A percentile compares a stretch with the other conserved stretches of the same genome.
phyloP scores from a whole-genome alignment of 2,888 invertebrate species.

The Patella depressa region DNA sequence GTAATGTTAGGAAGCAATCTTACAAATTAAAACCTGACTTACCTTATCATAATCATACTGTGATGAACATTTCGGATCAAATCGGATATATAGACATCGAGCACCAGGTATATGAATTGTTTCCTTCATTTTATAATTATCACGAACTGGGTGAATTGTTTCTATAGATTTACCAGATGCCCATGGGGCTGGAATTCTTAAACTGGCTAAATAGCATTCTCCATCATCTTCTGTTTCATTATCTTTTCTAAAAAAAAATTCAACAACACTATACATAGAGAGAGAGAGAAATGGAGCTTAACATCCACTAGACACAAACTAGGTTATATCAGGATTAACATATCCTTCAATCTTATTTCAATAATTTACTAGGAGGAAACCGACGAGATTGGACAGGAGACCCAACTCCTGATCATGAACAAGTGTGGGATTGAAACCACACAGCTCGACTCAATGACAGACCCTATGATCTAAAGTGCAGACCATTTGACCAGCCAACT shows the following conservation, averaged over 20 bases:
- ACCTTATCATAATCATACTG: slow-evolving; percentile 73
- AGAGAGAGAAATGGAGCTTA: too few species aligned
- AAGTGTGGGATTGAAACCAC: too few species aligned
- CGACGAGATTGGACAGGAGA: too few species aligned
- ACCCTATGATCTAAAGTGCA: too few species aligned
- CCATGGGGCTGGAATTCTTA: slow-evolving; percentile 71
- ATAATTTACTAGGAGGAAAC: too few species aligned
- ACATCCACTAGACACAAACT: too few species aligned
- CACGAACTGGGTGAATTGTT: slow-evolving; percentile 70
- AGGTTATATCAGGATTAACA: too few species aligned
- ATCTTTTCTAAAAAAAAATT: slow-evolving; percentile 31
- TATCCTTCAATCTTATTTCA: too few species aligned
- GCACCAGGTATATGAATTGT: slow-evolving; percentile 71
- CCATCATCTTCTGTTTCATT: slow-evolving; percentile 57
- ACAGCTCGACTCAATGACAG: too few species aligned
- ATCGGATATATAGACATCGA: slow-evolving; percentile 68
- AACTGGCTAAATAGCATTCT: slow-evolving; percentile 65
- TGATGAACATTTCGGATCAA: slow-evolving; percentile 70
- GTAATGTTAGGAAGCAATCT: not conserved
- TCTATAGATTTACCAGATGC: slow-evolving; percentile 69
- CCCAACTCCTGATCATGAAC: too few species aligned
- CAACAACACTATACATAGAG: too few species aligned
- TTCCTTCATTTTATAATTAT: slow-evolving; percentile 71
- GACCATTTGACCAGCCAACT: too few species aligned
- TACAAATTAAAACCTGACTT: slow-evolving; percentile 12